phyloP scores from a whole-genome alignment of 2,113 vertebrate species.

The Nerophis lumbriciformis region DNA sequence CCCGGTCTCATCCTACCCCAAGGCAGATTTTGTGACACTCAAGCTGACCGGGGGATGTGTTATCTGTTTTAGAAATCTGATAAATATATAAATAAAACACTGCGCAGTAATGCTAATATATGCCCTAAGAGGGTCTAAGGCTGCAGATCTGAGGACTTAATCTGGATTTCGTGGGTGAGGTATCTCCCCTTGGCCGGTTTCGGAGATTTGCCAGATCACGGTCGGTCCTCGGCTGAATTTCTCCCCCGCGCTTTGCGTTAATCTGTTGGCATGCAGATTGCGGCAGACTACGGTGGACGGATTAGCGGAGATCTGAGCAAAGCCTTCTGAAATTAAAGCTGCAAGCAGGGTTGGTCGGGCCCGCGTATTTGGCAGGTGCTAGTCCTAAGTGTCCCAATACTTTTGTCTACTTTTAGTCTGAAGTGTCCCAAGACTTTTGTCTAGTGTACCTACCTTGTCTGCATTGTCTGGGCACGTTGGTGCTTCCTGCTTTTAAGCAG shows the following conservation, averaged over 20 bases:
- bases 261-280: conserved; percentile 69
- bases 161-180: conserved; percentile 63
- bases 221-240: conserved; percentile 63
- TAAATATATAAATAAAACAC: conserved; percentile 64
- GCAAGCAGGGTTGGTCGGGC: no score
- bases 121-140: conserved; percentile 67
- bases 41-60: conserved; percentile 49
- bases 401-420: no score
- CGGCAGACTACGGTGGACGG: conserved; percentile 66
- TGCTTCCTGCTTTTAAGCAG: no score
- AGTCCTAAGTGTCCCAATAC: no score
- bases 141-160: conserved; percentile 65
- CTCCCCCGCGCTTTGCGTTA: conserved; percentile 62
- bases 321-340: conserved; percentile 69
- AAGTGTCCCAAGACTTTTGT: no score
- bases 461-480: no score
- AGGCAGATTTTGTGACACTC: conserved; percentile 67
- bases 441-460: no score
- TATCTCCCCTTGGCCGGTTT: conserved; percentile 59
- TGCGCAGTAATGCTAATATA: conserved; percentile 65
- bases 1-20: conserved; percentile 51
- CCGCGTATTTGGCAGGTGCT: no score
- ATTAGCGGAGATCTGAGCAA: conserved; percentile 69
- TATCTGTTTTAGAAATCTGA: conserved; percentile 66
- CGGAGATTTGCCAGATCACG: conserved; percentile 70